Percentiles rank a stretch among this genome's conserved stretches.
Conservation (phyloP, 2,888 invertebrate genomes). For the Cremastinae sp. region DNA sequence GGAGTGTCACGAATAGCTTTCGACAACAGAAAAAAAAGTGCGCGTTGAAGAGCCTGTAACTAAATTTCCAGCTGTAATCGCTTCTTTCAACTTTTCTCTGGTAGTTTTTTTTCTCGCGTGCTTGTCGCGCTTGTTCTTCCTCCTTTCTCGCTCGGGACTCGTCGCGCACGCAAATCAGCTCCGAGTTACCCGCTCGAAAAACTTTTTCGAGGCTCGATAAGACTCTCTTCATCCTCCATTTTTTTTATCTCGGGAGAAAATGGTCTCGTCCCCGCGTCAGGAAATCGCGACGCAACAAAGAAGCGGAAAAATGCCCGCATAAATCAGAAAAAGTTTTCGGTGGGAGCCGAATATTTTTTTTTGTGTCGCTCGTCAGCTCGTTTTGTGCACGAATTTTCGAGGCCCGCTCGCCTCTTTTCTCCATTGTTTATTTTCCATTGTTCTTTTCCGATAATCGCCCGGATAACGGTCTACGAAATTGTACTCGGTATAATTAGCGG, state of each 20-base stretch:
- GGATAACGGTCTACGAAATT: no score
- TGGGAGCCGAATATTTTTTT: no score
- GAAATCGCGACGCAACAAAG: neutral
- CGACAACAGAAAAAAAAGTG: neutral
- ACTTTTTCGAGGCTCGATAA: conserved; percentile 42
- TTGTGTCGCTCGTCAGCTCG: neutral
- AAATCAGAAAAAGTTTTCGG: no score
- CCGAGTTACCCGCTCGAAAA: conserved; percentile 34
- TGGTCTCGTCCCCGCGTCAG: conserved; percentile 12
- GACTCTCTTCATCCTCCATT: neutral
- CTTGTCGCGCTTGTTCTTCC: conserved; percentile 33
- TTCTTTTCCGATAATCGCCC: no score
- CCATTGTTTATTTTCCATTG: no score
- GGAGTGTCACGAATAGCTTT: neutral
- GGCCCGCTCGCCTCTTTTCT: no score
- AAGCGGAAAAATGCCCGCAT: conserved; percentile 9
- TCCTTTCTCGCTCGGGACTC: conserved; percentile 2
- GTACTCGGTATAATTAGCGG: no score
- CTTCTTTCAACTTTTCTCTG: conserved; percentile 1
- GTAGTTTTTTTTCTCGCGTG: conserved; percentile 18
- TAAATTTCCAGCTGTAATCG: neutral
- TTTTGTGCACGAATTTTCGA: neutral
- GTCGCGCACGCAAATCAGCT: conserved; percentile 32
- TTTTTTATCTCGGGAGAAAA: conserved; percentile 31
- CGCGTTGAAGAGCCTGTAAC: neutral